These are phyloP conservation scores for Galerucella nymphaeae DNA, from an alignment of 2,888 invertebrate genomes.

Conservation along the genomic window DNA sequence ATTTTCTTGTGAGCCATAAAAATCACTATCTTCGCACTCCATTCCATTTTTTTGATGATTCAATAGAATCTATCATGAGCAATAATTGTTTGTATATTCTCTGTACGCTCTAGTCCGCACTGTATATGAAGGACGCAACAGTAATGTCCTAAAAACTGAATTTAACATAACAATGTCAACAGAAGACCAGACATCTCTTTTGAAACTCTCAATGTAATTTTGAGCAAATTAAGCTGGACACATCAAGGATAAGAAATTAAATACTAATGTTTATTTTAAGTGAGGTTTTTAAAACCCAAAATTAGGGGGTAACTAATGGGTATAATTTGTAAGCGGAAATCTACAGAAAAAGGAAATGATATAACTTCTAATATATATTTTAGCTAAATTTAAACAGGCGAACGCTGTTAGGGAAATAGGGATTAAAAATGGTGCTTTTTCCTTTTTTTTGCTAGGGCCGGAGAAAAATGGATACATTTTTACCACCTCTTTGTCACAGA, in stretches of 20 bases:
- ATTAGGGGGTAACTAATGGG: constrained; percentile 1
- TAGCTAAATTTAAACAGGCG: constrained; percentile 9
- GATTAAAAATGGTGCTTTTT: constrained; percentile 4
- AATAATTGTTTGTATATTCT: too few relatives aligned
- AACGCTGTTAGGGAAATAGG: neutral
- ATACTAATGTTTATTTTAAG: neutral
- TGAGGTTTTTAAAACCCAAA: neutral
- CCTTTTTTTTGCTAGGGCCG: neutral
- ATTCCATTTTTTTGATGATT: too few relatives aligned
- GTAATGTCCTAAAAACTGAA: neutral
- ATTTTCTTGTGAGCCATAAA: too few relatives aligned
- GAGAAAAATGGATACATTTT: constrained; percentile 9
- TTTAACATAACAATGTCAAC: neutral
- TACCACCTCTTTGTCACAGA: constrained; percentile 16
- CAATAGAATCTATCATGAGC: too few relatives aligned
- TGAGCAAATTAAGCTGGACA: neutral
- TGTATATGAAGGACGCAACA: too few relatives aligned
- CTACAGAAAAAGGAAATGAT: neutral
- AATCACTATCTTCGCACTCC: too few relatives aligned
- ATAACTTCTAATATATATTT: constrained; percentile 10
- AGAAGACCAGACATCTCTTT: neutral
- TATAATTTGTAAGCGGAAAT: constrained; percentile 8
- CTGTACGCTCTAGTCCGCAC: too few relatives aligned
- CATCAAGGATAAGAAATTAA: neutral
- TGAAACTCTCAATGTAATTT: too few relatives aligned